Evolutionary conservation across 2,113 vertebrate species (phyloP).

Genomic region (Scatophagus argus): DNA sequence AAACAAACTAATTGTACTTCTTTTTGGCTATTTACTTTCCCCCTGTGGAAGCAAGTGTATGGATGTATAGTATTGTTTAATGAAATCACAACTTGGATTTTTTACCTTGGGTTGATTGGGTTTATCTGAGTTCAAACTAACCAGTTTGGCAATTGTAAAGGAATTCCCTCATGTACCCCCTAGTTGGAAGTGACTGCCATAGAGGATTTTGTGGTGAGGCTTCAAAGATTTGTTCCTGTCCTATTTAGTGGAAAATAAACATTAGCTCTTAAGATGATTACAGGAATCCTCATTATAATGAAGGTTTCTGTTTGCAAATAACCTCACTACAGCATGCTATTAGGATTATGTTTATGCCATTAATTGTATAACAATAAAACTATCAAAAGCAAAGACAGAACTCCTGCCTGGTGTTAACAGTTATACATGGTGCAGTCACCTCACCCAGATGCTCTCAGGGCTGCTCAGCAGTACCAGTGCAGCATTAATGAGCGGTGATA

Average conservation of each 20-base stretch:
- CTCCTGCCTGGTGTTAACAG: slow-evolving; percentile 1
- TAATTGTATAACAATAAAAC: slow-evolving; percentile 53
- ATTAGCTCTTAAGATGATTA: slow-evolving; percentile 56
- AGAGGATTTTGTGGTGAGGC: slow-evolving; percentile 16
- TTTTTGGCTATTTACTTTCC: too few relatives aligned
- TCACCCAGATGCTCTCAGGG: slow-evolving; percentile 54
- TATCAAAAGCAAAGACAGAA: slow-evolving; percentile 19
- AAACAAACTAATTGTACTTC: too few relatives aligned
- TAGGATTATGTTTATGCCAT: slow-evolving; percentile 48
- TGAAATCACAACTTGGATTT: too few relatives aligned
- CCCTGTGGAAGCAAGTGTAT: too few relatives aligned
- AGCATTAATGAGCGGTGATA: slow-evolving; percentile 75
- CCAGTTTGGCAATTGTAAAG: neutral
- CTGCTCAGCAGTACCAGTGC: slow-evolving; percentile 51
- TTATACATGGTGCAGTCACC: slow-evolving; percentile 46
- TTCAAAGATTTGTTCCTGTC: slow-evolving; percentile 45
- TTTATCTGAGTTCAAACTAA: neutral
- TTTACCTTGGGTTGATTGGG: neutral
- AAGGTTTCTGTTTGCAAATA: slow-evolving; percentile 51
- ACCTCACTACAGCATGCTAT: slow-evolving; percentile 26
- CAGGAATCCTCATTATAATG: slow-evolving; percentile 49
- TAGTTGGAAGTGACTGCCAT: slow-evolving; percentile 5
- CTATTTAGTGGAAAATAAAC: slow-evolving; percentile 46
- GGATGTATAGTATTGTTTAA: too few relatives aligned
- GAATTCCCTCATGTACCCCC: neutral